These are phyloP conservation scores for Timandra comae DNA, from an alignment of 2,888 invertebrate genomes.

Conservation along the genomic window DNA sequence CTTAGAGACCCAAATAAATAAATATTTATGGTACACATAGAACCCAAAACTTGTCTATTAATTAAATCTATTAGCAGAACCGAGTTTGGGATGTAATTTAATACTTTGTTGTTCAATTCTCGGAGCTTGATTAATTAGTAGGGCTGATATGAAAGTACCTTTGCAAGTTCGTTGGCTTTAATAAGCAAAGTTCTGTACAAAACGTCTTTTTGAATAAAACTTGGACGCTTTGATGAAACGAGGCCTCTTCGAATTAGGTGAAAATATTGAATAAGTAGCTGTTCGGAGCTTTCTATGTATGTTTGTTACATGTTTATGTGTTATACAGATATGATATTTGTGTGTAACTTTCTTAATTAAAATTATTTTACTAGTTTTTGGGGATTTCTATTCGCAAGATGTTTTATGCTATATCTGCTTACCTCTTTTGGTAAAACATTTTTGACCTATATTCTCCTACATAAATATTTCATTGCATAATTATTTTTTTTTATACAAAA, in stretches of 20 bases:
- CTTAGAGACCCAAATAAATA: too few relatives aligned
- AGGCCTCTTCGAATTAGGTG: conserved; percentile 33
- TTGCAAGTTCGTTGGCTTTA: conserved; percentile 50
- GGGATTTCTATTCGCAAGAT: too few relatives aligned
- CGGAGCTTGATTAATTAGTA: conserved; percentile 66
- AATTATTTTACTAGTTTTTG: too few relatives aligned
- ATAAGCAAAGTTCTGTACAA: conserved; percentile 62
- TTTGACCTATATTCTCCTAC: too few relatives aligned
- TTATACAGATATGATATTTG: too few relatives aligned
- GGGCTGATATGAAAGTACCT: conserved; percentile 62
- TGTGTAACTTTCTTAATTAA: too few relatives aligned
- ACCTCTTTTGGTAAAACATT: too few relatives aligned
- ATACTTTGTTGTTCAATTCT: conserved; percentile 63
- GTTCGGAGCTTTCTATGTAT: too few relatives aligned
- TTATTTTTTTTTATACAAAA: too few relatives aligned
- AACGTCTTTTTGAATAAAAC: conserved; percentile 64
- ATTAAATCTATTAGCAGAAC: conserved; percentile 50
- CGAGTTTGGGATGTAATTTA: conserved; percentile 47
- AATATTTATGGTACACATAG: conserved; percentile 7
- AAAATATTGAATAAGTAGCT: conserved; percentile 27
- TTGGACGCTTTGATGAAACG: conserved; percentile 54
- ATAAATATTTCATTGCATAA: too few relatives aligned
- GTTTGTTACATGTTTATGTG: too few relatives aligned
- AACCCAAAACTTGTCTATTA: conserved; percentile 40
- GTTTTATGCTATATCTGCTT: too few relatives aligned